Evolutionary conservation across 2,797 vertebrate genomes (phyloP), one percentile per base, ranked within the genome.

Genomic region (Trichosurus vulpecula): DNA sequence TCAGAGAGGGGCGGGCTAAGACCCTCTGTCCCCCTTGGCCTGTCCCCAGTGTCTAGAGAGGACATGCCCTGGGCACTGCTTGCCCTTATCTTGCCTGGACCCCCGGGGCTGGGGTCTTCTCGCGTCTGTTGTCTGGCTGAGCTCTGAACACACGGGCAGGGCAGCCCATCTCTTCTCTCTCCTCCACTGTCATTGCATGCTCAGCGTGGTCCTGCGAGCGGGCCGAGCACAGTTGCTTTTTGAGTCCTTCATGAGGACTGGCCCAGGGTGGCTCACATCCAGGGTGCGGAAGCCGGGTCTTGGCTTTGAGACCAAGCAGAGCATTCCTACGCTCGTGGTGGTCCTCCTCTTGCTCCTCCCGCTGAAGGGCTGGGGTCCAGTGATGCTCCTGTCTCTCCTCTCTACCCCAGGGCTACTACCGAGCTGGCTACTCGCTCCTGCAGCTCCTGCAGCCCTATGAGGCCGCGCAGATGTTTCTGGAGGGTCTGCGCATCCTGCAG

Each of bases 391-490:
- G n/a, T 91, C 30, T 81, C n/a, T 22, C 58, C 57, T n/a, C 87
- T 22, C 3, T 92, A 0, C 91, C 92, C 47, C 95, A 99, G 99
- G 99, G 98, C 2, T 99, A 99, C 96, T 99, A 98, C 30, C 98
- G 98, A 95, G 98, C 98, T 90, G 99, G 99, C 30, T 97, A 98
- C 25, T 98, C 98, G 6, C 91, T 98, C 91, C 93, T 98, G 92
- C 97, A 96, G 94, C 92, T 99, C 74, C 91, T 96, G 35, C 13
- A 98, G 3, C 16, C 94, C 61, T 52, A 54, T 0, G 93, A 97
- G 54, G 99, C 99, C 0, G 96, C 98, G 95, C 89, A 4, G 30
- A 97, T 98, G 93, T 99, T 99, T 97, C 97, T 96, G 51, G 96
- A 93, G 54, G 99, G 99, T 61, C 97, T 99, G 91, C 0, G 8